Percentiles rank a stretch among this genome's conserved stretches.
phyloP scores from a whole-genome alignment of 1,140 invertebrate genomes.

The Eriosoma lanigerum region DNA sequence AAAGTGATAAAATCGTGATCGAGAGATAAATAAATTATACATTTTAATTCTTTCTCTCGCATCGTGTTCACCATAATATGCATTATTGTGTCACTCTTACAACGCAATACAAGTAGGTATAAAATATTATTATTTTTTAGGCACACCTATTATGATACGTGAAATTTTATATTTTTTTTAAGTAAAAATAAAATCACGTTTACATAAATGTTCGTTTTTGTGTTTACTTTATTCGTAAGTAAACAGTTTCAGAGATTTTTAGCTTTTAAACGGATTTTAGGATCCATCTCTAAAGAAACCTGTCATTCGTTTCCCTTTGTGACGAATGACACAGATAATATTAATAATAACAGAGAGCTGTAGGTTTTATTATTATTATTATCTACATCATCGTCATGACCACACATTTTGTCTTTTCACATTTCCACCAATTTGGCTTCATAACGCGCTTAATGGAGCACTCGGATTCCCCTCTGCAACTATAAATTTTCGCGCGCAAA shows the following conservation, averaged over 20 bases:
- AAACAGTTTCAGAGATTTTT: neutral
- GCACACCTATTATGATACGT: too few relatives aligned
- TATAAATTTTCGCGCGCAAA: neutral
- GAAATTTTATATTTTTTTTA: too few relatives aligned
- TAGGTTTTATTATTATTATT: conserved; percentile 9
- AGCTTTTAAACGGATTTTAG: neutral
- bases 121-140: too few relatives aligned
- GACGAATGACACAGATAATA: neutral
- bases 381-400: neutral
- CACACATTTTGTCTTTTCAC: neutral
- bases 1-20: conserved; percentile 15
- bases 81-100: neutral
- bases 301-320: neutral
- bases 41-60: neutral
- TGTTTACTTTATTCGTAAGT: too few relatives aligned
- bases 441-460: neutral
- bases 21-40: too few relatives aligned
- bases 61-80: neutral
- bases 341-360: neutral
- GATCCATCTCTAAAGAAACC: neutral
- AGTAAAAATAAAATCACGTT: too few relatives aligned
- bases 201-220: too few relatives aligned
- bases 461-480: neutral
- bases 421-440: neutral
- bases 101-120: too few relatives aligned